These are phyloP conservation scores for Ephydatia muelleri DNA, from an alignment of 37 sponge, comb jelly and placozoan species.

Conservation along the genomic window DNA sequence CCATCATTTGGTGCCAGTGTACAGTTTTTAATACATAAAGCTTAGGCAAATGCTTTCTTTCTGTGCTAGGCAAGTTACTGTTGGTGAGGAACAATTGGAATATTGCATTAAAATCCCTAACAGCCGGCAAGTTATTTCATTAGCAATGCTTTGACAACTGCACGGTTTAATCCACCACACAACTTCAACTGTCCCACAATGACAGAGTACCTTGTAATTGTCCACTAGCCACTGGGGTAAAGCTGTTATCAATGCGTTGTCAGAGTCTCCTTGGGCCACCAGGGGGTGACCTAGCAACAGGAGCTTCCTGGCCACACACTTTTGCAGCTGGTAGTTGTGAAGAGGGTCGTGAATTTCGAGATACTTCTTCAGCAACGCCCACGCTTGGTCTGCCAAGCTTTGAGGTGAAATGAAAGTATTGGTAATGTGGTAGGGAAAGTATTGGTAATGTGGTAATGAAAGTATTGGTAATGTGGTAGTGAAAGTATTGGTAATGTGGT, in stretches of 20 bases:
- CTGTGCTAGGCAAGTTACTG: too few relatives aligned
- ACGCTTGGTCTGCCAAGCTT: constrained; percentile 60
- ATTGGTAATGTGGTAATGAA: too few relatives aligned
- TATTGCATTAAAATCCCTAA: too few relatives aligned
- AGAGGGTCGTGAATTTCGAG: constrained; percentile 13
- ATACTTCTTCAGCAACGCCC: constrained; percentile 27
- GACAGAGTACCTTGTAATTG: constrained; percentile 44
- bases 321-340: constrained; percentile 13
- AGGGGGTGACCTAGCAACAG: constrained; percentile 31
- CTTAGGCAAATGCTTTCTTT: too few relatives aligned
- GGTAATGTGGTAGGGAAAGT: not conserved
- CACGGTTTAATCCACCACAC: too few relatives aligned
- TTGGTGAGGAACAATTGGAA: too few relatives aligned
- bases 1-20: too few relatives aligned
- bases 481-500: not conserved
- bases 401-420: not conserved
- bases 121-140: too few relatives aligned
- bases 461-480: too few relatives aligned
- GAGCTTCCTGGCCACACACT: constrained; percentile 59
- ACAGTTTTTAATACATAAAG: too few relatives aligned
- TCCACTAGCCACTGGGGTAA: constrained; percentile 70
- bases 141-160: too few relatives aligned
- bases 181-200: too few relatives aligned
- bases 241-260: not conserved
- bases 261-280: not conserved